Evolutionary conservation across 2,888 invertebrate species (phyloP), one percentile per base, ranked within the genome.

Genomic region (Nomada ferruginata): DNA sequence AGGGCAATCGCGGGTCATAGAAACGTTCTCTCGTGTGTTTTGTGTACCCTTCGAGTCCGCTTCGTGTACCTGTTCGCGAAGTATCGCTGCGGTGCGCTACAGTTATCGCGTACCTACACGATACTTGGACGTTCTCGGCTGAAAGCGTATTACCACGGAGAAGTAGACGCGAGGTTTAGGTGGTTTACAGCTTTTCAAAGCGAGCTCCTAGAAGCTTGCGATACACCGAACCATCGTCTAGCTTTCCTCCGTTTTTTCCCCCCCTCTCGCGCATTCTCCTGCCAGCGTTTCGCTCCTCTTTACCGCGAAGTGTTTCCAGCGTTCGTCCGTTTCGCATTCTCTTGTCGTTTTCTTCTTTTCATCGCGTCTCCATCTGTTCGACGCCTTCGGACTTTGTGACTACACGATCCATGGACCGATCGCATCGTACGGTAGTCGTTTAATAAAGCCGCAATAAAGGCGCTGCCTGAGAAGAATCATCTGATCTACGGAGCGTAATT

Each of bases 81-180:
- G 86, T 81, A 86, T 82, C 75, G 65, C 60, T 50, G 44, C 52
- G 57, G 36, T 26, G 47, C 55, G 69, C 79, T 59, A 68, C 85
- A 78, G 87, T 83, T 88, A 86, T 86, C 85, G 83, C 85, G 90
- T 88, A 87, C 71, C 86, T 89, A 89, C 87, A 90, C 84, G 84
- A 89, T 90, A 91, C 91, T 91, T 91, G 83, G 87, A 79, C 77
- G 84, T 80, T 82, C 77, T 80, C 81, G 42, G 65, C 63, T 59
- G 76, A 70, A 76, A 85, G 78, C 83, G 84, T 82, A 85, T 79
- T 84, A 74, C 80, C 73, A 74, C 11, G 36, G 77, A 77, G 85
- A 81, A 82, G 82, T 79, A 84, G 80, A 81, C 26, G 47, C 64
- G 80, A 63, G 72, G 61, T 52, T 64, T 75, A 80, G 86, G 73